phyloP scores from a whole-genome alignment of 1,140 invertebrate species.

The Danaus plexippus region DNA sequence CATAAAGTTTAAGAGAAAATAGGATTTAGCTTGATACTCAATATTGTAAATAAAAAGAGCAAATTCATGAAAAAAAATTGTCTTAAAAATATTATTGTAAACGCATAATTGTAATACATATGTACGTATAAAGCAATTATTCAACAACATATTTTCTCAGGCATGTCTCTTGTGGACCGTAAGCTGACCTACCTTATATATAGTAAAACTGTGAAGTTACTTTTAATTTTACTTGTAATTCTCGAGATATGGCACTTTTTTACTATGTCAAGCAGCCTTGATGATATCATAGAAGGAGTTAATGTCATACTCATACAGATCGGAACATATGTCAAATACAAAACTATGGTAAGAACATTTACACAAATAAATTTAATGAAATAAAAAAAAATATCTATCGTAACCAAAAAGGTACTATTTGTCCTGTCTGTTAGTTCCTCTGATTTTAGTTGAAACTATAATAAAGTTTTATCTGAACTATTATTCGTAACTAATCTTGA shows the following conservation, averaged over 20 bases:
- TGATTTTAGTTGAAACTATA: too few species aligned
- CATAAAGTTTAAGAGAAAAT: too few species aligned
- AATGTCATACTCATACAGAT: constrained; percentile 39
- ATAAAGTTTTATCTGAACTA: too few species aligned
- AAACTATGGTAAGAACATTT: constrained; percentile 24
- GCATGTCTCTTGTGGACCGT: constrained; percentile 29
- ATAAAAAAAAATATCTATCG: too few species aligned
- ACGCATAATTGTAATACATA: background rate
- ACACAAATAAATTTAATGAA: too few species aligned
- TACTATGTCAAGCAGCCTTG: constrained; percentile 25
- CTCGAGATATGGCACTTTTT: constrained; percentile 34
- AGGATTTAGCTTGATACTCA: too few species aligned
- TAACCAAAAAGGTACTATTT: too few species aligned
- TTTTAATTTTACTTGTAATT: constrained; percentile 20
- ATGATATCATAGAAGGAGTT: constrained; percentile 26
- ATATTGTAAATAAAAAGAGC: too few species aligned
- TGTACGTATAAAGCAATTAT: background rate
- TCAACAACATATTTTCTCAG: constrained; percentile 19
- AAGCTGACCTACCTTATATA: constrained; percentile 29
- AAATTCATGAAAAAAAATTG: too few species aligned
- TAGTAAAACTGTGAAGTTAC: constrained; percentile 24
- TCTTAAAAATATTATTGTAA: too few species aligned
- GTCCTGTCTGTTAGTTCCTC: too few species aligned
- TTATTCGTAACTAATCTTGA: too few species aligned
- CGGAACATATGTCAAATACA: constrained; percentile 32